These are phyloP conservation scores for Hydrotaea diabolus DNA, from an alignment of 2,888 invertebrate genomes.

Conservation along the genomic window DNA sequence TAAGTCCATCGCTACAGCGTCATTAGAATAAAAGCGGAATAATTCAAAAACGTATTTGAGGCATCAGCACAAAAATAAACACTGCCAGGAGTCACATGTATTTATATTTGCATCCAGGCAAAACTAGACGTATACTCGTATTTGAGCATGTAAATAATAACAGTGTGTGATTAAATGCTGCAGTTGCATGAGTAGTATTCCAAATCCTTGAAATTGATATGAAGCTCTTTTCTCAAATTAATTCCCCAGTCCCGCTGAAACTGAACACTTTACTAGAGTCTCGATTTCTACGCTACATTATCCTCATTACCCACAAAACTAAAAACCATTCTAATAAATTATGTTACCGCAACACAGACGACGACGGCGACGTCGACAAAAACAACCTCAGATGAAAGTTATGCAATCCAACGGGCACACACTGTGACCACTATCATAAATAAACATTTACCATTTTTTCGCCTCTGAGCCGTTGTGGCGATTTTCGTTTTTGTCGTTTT, in stretches of 20 bases:
- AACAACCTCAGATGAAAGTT: constrained; percentile 43
- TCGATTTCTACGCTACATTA: constrained; percentile 4
- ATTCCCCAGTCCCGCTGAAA: background rate
- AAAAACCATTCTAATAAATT: constrained; percentile 46
- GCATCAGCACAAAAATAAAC: no score
- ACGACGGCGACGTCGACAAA: background rate
- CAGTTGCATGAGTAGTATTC: no score
- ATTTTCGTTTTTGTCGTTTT: background rate
- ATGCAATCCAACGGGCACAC: constrained; percentile 55
- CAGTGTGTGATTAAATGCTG: no score
- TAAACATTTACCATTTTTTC: constrained; percentile 57
- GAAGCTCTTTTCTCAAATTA: background rate
- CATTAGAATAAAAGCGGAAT: no score
- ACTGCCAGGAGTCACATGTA: no score
- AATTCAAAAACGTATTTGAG: no score
- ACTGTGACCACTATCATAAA: constrained; percentile 65
- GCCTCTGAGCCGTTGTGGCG: background rate
- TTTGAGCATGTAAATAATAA: no score
- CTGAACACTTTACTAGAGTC: background rate
- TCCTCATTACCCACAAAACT: constrained; percentile 56
- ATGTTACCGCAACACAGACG: constrained; percentile 12
- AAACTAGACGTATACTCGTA: no score
- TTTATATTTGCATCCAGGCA: no score
- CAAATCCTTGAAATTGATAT: no score
- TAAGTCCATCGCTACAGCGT: no score